phyloP scores from a whole-genome alignment of 2,797 vertebrate species.

The Sitta carolinensis region DNA sequence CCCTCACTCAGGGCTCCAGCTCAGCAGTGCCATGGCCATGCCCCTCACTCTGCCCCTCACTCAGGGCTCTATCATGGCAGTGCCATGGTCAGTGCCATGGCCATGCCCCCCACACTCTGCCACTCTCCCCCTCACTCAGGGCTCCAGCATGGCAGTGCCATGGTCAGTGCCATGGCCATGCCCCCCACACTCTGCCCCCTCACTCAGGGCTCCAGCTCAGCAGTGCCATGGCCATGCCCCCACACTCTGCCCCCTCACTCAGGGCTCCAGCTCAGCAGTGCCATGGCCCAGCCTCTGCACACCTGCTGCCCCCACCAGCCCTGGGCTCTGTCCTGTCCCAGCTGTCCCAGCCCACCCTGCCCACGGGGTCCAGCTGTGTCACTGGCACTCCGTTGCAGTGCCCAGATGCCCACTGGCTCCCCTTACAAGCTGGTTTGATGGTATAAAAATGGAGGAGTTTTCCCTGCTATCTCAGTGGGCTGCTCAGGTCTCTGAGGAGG shows the following conservation, averaged over 20 bases:
- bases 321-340: neutral
- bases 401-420: neutral
- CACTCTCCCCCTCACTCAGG: no score
- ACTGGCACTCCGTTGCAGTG: rapidly evolving
- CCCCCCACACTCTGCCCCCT: no score
- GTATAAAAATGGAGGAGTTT: neutral
- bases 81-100: no score
- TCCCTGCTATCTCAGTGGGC: neutral
- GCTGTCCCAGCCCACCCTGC: neutral
- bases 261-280: neutral
- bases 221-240: no score
- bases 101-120: no score
- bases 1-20: no score
- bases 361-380: neutral
- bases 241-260: no score
- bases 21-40: neutral
- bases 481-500: neutral
- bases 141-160: no score
- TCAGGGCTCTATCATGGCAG: neutral
- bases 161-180: no score
- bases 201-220: no score
- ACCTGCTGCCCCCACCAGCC: neutral
- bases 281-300: neutral
- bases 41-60: no score
- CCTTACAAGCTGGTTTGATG: neutral